Conservation (phyloP, 2,113 vertebrate species). For the Phylloscopus trochilus region DNA sequence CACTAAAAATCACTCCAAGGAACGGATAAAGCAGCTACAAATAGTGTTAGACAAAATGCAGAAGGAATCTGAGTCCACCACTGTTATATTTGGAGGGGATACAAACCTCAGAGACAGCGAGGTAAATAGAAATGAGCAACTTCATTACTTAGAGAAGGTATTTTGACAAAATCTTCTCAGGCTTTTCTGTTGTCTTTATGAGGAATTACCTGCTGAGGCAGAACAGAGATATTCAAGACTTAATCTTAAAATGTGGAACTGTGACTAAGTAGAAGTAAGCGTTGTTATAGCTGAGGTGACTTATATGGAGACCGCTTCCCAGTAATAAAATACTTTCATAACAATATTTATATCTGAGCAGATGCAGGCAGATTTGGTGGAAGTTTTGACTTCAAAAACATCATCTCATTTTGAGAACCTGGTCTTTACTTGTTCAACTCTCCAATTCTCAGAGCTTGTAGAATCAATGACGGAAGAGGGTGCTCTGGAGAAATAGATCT, state of each 20-base stretch:
- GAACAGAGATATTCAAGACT: background rate
- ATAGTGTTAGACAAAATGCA: slow-evolving; percentile 77
- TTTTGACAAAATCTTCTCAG: background rate
- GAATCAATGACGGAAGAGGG: background rate
- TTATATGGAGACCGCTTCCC: background rate
- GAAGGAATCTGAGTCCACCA: slow-evolving; percentile 74
- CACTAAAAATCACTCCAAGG: slow-evolving; percentile 81
- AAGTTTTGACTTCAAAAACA: background rate
- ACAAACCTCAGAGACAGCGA: slow-evolving; percentile 92
- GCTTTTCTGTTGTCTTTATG: background rate
- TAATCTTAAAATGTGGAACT: background rate
- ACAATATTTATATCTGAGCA: background rate
- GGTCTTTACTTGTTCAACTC: background rate
- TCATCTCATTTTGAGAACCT: background rate
- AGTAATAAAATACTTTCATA: background rate
- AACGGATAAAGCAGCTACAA: slow-evolving; percentile 85
- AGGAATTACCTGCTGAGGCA: background rate
- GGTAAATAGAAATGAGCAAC: slow-evolving; percentile 66
- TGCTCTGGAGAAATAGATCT: background rate
- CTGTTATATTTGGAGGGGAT: slow-evolving; percentile 92
- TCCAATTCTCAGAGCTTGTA: background rate
- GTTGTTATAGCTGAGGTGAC: background rate
- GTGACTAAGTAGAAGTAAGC: background rate
- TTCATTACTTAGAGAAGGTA: background rate
- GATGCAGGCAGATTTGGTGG: background rate